phyloP scores from a whole-genome alignment of 2,888 invertebrate genomes.

The Dasypolia templi region DNA sequence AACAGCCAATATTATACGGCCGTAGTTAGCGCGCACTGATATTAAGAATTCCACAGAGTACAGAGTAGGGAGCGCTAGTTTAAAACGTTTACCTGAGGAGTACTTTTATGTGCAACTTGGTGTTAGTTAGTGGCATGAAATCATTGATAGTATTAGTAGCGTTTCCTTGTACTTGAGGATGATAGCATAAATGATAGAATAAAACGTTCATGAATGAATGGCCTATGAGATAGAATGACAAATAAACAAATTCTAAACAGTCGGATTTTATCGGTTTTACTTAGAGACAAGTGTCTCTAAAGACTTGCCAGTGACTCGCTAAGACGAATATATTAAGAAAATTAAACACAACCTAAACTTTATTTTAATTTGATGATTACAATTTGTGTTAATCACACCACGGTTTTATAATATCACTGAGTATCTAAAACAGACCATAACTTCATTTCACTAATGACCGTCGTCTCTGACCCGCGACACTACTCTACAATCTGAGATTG shows the following conservation, averaged over 20 bases:
- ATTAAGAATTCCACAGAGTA: conserved; percentile 88
- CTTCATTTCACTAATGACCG: neutral
- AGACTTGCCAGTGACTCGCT: neutral
- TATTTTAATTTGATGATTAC: neutral
- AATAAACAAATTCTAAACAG: neutral
- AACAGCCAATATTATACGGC: conserved; percentile 87
- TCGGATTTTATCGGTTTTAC: neutral
- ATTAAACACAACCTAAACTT: neutral
- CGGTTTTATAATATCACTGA: neutral
- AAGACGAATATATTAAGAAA: neutral
- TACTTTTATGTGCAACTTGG: neutral
- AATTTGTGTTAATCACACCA: neutral
- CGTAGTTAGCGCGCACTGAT: conserved; percentile 90
- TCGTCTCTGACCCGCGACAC: conserved; percentile 46
- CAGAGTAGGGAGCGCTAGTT: conserved; percentile 71
- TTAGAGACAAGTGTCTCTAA: neutral
- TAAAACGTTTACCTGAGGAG: conserved; percentile 25
- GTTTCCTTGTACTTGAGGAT: neutral
- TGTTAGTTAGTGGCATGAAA: neutral
- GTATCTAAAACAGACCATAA: neutral
- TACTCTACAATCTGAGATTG: conserved; percentile 83
- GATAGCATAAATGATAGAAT: too few species aligned
- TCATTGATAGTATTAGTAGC: neutral
- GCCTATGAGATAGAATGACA: neutral
- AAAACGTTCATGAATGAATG: too few species aligned